phyloP scores from a whole-genome alignment of 35 echinoderm and acorn worm species.

The Apostichopus parvimensis region DNA sequence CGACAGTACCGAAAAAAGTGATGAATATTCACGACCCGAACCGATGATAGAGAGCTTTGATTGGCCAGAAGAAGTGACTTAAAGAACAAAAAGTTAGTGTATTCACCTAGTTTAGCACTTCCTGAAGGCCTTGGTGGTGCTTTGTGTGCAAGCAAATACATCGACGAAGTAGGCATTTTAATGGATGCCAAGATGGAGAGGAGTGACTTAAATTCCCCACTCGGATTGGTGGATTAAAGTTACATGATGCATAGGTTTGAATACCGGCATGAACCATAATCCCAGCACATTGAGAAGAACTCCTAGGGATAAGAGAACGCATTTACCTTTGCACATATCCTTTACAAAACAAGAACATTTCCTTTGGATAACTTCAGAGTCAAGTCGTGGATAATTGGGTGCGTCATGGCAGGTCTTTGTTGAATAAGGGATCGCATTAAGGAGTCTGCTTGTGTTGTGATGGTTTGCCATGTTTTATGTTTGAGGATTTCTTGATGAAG shows the following conservation, averaged over 20 bases:
- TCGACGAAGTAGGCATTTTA: neutral
- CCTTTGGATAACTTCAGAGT: too few species aligned
- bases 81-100: neutral
- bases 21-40: neutral
- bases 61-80: conserved; percentile 9
- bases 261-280: too few species aligned
- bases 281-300: too few species aligned
- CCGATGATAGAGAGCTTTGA: neutral
- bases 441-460: too few species aligned
- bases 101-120: neutral
- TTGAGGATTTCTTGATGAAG: too few species aligned
- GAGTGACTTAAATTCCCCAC: neutral
- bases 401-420: too few species aligned
- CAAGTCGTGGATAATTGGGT: too few species aligned
- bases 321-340: too few species aligned
- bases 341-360: too few species aligned
- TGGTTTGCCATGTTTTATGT: too few species aligned
- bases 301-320: too few species aligned
- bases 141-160: neutral
- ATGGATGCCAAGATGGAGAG: neutral
- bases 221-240: neutral
- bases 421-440: too few species aligned
- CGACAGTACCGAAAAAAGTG: neutral
- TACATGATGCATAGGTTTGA: neutral
- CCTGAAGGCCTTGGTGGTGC: neutral